Base-by-base conservation (phyloP, 2,113 vertebrate species). In the Chaetops frenatus region DNA sequence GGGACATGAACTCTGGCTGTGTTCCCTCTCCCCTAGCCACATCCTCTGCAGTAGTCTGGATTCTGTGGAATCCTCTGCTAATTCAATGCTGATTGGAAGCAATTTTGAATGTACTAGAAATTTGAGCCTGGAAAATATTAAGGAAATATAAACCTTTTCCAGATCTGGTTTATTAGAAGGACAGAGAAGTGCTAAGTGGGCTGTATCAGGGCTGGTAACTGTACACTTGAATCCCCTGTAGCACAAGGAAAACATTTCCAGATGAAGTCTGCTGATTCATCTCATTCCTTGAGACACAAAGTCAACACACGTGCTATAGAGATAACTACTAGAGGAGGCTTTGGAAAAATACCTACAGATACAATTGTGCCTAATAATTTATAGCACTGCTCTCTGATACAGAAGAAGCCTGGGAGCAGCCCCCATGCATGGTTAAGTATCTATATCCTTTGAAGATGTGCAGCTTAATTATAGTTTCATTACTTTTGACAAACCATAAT, bases 21-120 rank as follows among this genome's bases (percentile, higher is more conserved):
- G 22, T 66, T 94, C 87, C 81, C 47, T 91, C 74, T 94, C 61
- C 72, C 64, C 67, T n/a, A 64, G 66, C 92, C 88, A 80, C 94
- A 92, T 94, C 93, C 89, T 93, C 53, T 93, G 93, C 79, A 88
- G 50, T 8, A 91, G 88, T 71, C 92, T 90, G 93, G 91, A 93
- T 95, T 94, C 94, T 95, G 74, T 86, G 94, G 96, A 94, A 95
- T 96, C 96, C 76, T 91, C 79, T 90, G 94, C 81, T 96, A 95
- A 95, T 95, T 94, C 94, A 91, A 94, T 94, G 93, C 92, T 96
- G 94, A 95, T 94, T 94, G 93, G 74, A 92, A 97, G 94, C 93
- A 93, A 94, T 95, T 94, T 91, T 93, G 94, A 91, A 93, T 47
- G 84, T 78, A 95, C 42, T 73, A 86, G 95, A 96, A 88, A 97